Evolutionary conservation across 2,797 vertebrate species (phyloP), one percentile per base, ranked within the genome.

Genomic region (Ciconia nigra): DNA sequence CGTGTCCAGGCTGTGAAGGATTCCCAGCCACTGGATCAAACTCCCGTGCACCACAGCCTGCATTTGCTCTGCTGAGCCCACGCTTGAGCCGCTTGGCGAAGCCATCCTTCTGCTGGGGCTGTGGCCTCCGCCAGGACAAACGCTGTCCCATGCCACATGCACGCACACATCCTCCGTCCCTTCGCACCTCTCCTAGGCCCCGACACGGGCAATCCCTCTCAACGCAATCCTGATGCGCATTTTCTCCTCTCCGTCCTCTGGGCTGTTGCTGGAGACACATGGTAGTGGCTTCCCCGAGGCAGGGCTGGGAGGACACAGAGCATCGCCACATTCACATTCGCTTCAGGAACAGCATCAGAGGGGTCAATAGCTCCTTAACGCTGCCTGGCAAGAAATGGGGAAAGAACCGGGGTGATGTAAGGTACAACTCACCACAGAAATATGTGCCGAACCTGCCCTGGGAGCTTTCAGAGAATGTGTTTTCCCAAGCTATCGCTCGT

Each of bases 161-260:
- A 13, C 46, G 13, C 46, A 15, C 31, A 3, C 35, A 1, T 3
- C 70, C 82, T 15, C 51, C 41, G 3, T 10, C 67, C 49, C 49
- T 31, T 4, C 3, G 2, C 47, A 7, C 15, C 57, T 24, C 47
- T 25, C 49, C 44, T 2, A 1, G 5, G 63, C 78, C 63, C 42
- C 1, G 22, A 3, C 54, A 7, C 11, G 2, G 41, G 24, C 39
- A 2, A 5, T 2, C 13, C 22, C 73, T 11, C 69, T 22, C 72
- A 5, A 4, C 1, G 6, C 37, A 10, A 17, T 37, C 83, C 83
- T 29, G 10, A 11, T 1, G 6, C 9, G 6, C 31, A 0, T 21
- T 25, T 37, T 26, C 59, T 52, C 39, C 61, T 33, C 44, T 31
- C 76, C 5, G 3, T 29, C 74, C 42, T 15, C 13, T 13, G 4